phyloP scores from a whole-genome alignment of 2,888 invertebrate species.

The Cybosia mesomella region DNA sequence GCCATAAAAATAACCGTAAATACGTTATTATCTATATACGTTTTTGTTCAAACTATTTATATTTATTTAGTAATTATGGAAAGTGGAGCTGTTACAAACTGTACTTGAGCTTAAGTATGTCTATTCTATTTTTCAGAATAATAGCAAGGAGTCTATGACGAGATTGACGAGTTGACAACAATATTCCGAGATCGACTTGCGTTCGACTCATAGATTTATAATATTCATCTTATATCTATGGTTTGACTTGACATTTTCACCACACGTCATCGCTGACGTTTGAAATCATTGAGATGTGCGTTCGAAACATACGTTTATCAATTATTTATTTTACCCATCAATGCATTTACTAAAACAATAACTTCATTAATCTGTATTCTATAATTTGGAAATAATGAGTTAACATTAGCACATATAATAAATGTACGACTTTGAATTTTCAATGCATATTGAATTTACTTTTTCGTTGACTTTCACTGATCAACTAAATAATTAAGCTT shows the following conservation, averaged over 20 bases:
- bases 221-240: no score
- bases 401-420: background rate
- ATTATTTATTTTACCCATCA: background rate
- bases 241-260: constrained; percentile 48
- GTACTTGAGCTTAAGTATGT: no score
- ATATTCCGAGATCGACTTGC: no score
- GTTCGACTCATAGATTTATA: no score
- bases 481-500: background rate
- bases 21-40: no score
- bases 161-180: no score
- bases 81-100: no score
- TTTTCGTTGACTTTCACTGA: background rate
- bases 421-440: background rate
- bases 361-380: background rate
- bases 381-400: background rate
- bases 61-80: no score
- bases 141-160: no score
- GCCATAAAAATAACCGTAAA: no score
- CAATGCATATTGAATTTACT: background rate
- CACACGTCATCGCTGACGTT: constrained; percentile 78
- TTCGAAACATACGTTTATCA: constrained; percentile 49
- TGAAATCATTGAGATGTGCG: constrained; percentile 48
- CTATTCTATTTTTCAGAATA: no score
- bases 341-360: background rate
- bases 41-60: no score